These are phyloP conservation scores for Eurosta solidaginis DNA, from an alignment of 1,140 invertebrate species.

Conservation along the genomic window DNA sequence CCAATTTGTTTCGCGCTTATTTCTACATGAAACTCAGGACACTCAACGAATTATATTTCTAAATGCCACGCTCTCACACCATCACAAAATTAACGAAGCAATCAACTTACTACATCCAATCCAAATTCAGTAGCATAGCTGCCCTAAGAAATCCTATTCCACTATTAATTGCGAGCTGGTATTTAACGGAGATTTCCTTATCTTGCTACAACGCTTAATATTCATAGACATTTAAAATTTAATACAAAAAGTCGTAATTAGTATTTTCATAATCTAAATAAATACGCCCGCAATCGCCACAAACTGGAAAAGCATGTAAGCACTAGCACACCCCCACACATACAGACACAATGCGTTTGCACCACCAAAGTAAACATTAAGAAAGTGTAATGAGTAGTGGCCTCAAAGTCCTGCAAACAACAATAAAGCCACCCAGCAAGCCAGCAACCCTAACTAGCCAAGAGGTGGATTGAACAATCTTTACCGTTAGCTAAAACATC, in stretches of 20 bases:
- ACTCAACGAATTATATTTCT: too few relatives aligned
- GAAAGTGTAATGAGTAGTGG: background rate
- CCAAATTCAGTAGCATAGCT: too few relatives aligned
- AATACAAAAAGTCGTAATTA: slow-evolving; percentile 12
- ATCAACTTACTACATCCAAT: too few relatives aligned
- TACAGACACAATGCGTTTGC: background rate
- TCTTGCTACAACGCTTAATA: background rate
- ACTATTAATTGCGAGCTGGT: too few relatives aligned
- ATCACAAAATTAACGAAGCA: too few relatives aligned
- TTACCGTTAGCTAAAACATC: background rate
- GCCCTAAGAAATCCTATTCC: too few relatives aligned
- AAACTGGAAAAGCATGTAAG: slow-evolving; percentile 14
- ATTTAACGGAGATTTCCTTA: too few relatives aligned
- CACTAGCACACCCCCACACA: background rate
- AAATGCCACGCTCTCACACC: too few relatives aligned
- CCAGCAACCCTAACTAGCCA: background rate
- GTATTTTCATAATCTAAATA: slow-evolving; percentile 9
- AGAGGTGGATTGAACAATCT: background rate
- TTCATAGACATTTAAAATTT: background rate
- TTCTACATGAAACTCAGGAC: too few relatives aligned
- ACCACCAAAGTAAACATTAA: background rate
- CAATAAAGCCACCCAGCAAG: background rate
- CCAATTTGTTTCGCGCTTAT: too few relatives aligned
- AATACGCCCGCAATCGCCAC: slow-evolving; percentile 1
- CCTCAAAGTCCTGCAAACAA: slow-evolving; percentile 1